Evolutionary conservation across 1,140 invertebrate genomes (phyloP), one percentile per base, ranked within the genome.

Genomic region (Chironomus striatipennis): DNA sequence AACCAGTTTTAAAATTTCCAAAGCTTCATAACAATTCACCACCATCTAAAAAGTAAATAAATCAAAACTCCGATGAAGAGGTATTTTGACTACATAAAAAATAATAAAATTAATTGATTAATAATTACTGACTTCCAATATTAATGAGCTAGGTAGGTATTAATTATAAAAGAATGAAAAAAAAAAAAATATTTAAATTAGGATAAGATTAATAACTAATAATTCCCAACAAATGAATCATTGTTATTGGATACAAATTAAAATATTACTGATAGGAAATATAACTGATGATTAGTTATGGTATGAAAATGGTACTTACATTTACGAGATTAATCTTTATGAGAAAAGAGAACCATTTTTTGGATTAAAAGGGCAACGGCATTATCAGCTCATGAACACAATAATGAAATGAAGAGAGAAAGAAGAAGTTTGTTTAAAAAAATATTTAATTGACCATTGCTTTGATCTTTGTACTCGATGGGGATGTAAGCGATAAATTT

Each of bases 311-410:
- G 65, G 20, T 70, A 70, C 65, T 70, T 70, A 70, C 65, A 70
- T 70, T 70, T 20, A 70, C 65, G 65, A 70, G 65, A 70, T 70
- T 70, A 70, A 70, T 70, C 65, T 70, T 70, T 18, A 70, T 18
- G 18, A 21, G 65, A 21, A 70, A 70, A 70, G 65, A 70, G 65
- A 70, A 70, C 65, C 65, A 70, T 70, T 57, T 57, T 57, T 70
- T 70, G 65, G 65, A 70, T 70, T 70, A 70, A 70, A 70, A 18
- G 65, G 65, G 65, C 65, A 70, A 70, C 65, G 65, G 65, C 65
- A 70, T 70, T 12, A 57, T 57, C 47, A 21, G 65, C 65, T 70
- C 65, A 70, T 70, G 17, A 70, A 70, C 47, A 57, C 47, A 57
- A 15, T 57, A 57, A 70, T 20, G 18, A 17, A 70, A 70, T 20